A percentile compares a stretch with the other conserved stretches of the same genome.
phyloP scores from a whole-genome alignment of 2,797 vertebrate genomes.

The Alcedo atthis region DNA sequence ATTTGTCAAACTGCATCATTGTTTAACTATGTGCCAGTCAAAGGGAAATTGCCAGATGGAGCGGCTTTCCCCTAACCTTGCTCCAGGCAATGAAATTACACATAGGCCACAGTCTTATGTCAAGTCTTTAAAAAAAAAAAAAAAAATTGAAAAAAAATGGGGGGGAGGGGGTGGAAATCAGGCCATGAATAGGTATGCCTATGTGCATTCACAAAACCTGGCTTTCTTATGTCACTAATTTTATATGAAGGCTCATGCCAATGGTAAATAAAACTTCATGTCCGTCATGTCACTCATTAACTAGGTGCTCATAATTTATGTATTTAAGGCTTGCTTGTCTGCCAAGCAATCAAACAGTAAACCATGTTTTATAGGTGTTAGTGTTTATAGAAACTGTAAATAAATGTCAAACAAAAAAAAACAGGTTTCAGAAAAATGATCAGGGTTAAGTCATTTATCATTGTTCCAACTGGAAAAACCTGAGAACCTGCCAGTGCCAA shows the following conservation, averaged over 20 bases:
- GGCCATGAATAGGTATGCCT: constrained; percentile 79
- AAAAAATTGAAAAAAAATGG: not conserved
- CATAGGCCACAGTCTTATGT: constrained; percentile 80
- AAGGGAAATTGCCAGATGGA: constrained; percentile 88
- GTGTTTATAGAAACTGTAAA: constrained; percentile 87
- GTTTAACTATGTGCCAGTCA: constrained; percentile 92
- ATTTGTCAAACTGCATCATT: constrained; percentile 97
- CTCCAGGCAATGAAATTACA: constrained; percentile 85
- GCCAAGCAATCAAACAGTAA: constrained; percentile 77
- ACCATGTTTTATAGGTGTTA: constrained; percentile 83
- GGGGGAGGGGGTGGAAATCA: not conserved
- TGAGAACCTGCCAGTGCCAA: constrained; percentile 73
- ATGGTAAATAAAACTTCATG: constrained; percentile 79
- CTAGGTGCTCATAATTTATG: constrained; percentile 81
- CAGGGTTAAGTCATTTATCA: constrained; percentile 82
- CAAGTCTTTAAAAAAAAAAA: constrained; percentile 52
- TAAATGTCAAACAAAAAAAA: constrained; percentile 85
- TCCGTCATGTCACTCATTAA: constrained; percentile 80
- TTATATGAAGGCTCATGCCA: constrained; percentile 82
- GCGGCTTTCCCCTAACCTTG: constrained; percentile 83
- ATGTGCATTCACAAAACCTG: constrained; percentile 77
- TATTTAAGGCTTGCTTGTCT: constrained; percentile 74
- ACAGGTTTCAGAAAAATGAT: constrained; percentile 78
- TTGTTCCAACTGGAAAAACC: constrained; percentile 76
- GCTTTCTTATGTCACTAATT: constrained; percentile 76